phyloP scores from a whole-genome alignment of 2,888 invertebrate genomes.

The Ctena decussata region DNA sequence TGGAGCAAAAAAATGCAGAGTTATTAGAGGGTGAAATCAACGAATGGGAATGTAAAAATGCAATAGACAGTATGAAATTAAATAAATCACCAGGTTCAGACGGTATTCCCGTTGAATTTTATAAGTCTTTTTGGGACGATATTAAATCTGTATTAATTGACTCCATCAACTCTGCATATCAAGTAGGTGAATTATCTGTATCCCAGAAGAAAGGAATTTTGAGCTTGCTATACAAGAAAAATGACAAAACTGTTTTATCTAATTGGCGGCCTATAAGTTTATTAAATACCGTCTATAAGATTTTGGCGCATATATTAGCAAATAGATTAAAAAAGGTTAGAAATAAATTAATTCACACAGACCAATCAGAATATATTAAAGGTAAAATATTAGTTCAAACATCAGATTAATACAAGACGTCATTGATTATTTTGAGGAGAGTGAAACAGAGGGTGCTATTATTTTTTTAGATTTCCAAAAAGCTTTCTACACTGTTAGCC shows the following conservation, averaged over 20 bases:
- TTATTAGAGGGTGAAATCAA: background rate
- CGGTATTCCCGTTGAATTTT: slow-evolving; percentile 44
- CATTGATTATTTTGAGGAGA: slow-evolving; percentile 12
- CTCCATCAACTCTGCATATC: slow-evolving; percentile 24
- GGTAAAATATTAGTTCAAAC: slow-evolving; percentile 8
- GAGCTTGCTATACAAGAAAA: background rate
- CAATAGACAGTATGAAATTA: slow-evolving; percentile 25
- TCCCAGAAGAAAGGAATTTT: slow-evolving; percentile 16
- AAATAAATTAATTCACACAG: background rate
- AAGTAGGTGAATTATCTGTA: too few species aligned
- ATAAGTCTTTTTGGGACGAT: slow-evolving; percentile 23
- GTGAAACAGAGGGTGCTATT: slow-evolving; percentile 4
- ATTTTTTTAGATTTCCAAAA: slow-evolving; percentile 16
- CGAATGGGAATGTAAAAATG: background rate
- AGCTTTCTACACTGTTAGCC: background rate
- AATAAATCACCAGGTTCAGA: slow-evolving; percentile 36
- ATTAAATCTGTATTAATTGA: background rate
- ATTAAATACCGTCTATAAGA: slow-evolving; percentile 20
- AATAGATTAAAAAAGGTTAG: slow-evolving; percentile 11
- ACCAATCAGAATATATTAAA: slow-evolving; percentile 24
- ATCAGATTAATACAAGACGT: slow-evolving; percentile 28
- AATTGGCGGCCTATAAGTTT: slow-evolving; percentile 24
- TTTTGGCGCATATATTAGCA: slow-evolving; percentile 1
- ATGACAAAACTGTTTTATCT: background rate
- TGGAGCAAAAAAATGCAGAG: background rate